phyloP scores from a whole-genome alignment of 2,113 vertebrate genomes.

The Dromaius novaehollandiae region DNA sequence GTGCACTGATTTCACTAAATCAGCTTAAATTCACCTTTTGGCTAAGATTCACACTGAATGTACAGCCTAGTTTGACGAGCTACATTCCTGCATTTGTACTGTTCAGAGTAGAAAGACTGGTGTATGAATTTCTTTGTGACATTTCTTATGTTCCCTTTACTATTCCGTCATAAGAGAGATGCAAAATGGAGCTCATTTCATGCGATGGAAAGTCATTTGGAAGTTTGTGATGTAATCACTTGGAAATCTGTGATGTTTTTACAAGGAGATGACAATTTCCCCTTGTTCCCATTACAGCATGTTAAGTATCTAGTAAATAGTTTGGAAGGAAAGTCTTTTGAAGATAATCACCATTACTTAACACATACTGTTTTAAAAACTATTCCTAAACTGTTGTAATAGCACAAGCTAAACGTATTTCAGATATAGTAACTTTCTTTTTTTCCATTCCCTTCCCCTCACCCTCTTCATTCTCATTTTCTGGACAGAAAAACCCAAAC shows the following conservation, averaged over 20 bases:
- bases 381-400: neutral
- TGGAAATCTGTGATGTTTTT: conserved; percentile 19
- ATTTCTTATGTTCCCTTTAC: neutral
- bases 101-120: neutral
- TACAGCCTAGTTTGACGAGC: neutral
- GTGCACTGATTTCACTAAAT: neutral
- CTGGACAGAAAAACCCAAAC: conserved; percentile 30
- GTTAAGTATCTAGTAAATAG: conserved; percentile 45
- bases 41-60: neutral
- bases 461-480: neutral
- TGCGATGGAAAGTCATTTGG: neutral
- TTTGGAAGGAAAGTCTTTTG: neutral
- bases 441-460: neutral
- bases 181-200: neutral
- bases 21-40: neutral
- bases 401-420: conserved; percentile 39
- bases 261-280: conserved; percentile 1
- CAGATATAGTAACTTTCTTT: neutral
- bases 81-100: neutral
- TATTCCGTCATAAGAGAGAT: neutral
- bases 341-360: neutral
- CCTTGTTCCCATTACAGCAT: neutral
- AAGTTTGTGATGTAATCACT: neutral
- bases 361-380: neutral
- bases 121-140: neutral